These are phyloP conservation scores for Lanius ludovicianus DNA, from an alignment of 2,113 vertebrate genomes.

Conservation along the genomic window DNA sequence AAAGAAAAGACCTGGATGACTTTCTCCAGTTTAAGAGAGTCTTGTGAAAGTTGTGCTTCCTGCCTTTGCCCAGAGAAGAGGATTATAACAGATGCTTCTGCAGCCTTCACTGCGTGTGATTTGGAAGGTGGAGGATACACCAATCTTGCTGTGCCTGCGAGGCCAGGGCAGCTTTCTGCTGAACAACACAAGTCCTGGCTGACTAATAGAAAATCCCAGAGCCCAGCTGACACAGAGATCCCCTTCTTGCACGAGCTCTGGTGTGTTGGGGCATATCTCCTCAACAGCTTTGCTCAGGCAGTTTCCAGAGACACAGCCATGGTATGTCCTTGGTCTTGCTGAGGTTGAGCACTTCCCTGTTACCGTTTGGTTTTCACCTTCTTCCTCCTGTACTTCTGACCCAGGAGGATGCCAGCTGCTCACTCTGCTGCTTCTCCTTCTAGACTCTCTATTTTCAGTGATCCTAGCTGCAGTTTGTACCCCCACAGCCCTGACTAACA, in stretches of 20 bases:
- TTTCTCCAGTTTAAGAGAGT: neutral
- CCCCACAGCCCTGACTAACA: neutral
- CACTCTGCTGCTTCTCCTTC: neutral
- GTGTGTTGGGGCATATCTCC: fast-evolving
- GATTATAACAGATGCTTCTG: neutral
- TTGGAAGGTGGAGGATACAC: neutral
- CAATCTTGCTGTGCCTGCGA: neutral
- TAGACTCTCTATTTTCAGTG: neutral
- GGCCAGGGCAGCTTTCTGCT: neutral
- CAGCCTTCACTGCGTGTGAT: neutral
- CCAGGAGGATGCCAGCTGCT: neutral
- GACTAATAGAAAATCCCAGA: neutral
- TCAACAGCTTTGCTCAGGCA: neutral
- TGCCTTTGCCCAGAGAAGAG: neutral
- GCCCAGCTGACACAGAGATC: neutral
- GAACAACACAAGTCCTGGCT: neutral
- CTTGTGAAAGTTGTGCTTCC: neutral
- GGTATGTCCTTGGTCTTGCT: neutral
- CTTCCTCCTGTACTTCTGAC: neutral
- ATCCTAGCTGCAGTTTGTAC: neutral
- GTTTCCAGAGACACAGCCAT: neutral
- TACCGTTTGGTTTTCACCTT: neutral
- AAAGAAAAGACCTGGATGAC: neutral
- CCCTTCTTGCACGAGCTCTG: neutral
- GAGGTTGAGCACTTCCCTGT: neutral